Evolutionary conservation across 2,113 vertebrate genomes (phyloP).

Genomic region (Synchiropus splendidus): DNA sequence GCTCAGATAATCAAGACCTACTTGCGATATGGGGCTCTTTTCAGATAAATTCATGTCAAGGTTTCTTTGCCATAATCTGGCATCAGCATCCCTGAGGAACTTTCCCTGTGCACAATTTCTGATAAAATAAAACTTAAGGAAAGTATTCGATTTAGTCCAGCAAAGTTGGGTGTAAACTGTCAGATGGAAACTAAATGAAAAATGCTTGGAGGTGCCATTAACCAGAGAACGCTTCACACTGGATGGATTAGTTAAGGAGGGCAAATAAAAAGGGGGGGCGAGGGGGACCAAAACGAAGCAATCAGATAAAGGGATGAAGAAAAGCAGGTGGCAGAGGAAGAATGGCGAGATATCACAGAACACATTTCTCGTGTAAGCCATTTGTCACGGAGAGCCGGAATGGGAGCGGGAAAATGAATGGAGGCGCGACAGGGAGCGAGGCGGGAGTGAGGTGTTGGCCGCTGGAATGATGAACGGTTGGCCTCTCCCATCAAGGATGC

Average conservation of each 20-base stretch:
- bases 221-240: constrained; percentile 16
- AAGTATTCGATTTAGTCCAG: constrained; percentile 35
- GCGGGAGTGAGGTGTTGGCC: constrained; percentile 15
- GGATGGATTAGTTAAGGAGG: constrained; percentile 28
- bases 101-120: too few relatives aligned
- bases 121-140: constrained; percentile 3
- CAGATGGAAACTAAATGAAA: constrained; percentile 46
- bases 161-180: constrained; percentile 24
- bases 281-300: constrained; percentile 31
- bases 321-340: constrained; percentile 21
- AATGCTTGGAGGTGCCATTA: constrained; percentile 41
- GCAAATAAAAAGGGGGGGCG: constrained; percentile 18
- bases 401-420: constrained; percentile 24
- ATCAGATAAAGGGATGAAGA: constrained; percentile 39
- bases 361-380: constrained; percentile 37
- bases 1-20: constrained; percentile 36
- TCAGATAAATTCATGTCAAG: constrained; percentile 11
- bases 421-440: constrained; percentile 13
- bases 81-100: background rate
- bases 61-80: background rate
- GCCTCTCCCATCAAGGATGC: constrained; percentile 60
- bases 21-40: constrained; percentile 9
- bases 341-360: constrained; percentile 31
- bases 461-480: constrained; percentile 54
- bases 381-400: constrained; percentile 48